A percentile compares a stretch with the other conserved stretches of the same genome.
These are phyloP conservation scores for Tribolium castaneum DNA, from an alignment of 1,140 invertebrate species.

Conservation along the genomic window DNA sequence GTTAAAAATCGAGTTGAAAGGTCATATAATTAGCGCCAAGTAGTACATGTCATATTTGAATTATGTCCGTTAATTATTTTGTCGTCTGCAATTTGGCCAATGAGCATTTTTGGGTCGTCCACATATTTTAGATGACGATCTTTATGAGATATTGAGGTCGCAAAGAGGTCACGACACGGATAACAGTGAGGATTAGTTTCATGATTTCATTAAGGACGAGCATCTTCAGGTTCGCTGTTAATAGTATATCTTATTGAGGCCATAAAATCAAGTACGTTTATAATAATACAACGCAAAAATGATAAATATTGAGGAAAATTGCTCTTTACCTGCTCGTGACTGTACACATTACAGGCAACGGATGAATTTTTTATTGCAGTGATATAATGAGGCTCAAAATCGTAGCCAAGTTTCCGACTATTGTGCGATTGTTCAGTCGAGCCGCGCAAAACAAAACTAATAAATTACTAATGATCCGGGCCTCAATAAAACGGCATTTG, in stretches of 20 bases:
- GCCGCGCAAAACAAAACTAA: slow-evolving; percentile 34
- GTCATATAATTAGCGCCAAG: background rate
- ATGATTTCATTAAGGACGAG: slow-evolving; percentile 1
- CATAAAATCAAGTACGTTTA: too few species aligned
- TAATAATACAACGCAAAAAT: too few species aligned
- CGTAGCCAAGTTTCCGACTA: slow-evolving; percentile 4
- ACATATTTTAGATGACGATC: slow-evolving; percentile 48
- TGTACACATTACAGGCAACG: too few species aligned
- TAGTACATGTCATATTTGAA: background rate
- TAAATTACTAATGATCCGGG: slow-evolving; percentile 16
- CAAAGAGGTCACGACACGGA: slow-evolving; percentile 46
- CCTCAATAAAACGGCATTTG: slow-evolving; percentile 37
- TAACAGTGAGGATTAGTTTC: slow-evolving; percentile 41
- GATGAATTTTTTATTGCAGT: too few species aligned
- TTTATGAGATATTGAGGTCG: slow-evolving; percentile 49
- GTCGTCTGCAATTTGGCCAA: slow-evolving; percentile 12
- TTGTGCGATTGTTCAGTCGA: slow-evolving; percentile 17
- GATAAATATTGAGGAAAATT: too few species aligned
- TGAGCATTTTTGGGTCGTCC: slow-evolving; percentile 39
- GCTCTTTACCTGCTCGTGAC: background rate
- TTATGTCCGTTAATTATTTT: background rate
- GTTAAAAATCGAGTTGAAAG: background rate
- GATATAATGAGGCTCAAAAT: background rate
- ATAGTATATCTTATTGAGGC: too few species aligned
- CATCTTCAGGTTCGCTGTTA: too few species aligned